phyloP scores from a whole-genome alignment of 2,888 invertebrate genomes.

The Drosophila siamana region DNA sequence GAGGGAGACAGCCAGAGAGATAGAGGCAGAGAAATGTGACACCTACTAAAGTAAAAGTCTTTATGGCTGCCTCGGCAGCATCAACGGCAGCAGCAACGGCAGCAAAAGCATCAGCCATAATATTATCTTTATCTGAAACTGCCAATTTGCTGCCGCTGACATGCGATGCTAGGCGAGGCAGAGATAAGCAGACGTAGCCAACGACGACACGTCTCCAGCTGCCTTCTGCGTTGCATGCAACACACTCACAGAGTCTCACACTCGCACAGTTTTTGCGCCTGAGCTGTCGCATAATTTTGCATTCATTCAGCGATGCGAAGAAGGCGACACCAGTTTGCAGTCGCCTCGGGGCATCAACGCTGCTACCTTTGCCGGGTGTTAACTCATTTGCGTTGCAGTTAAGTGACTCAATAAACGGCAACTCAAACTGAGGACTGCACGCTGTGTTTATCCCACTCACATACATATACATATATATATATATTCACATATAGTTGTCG shows the following conservation, averaged over 20 bases:
- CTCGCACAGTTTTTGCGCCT: slow-evolving; percentile 43
- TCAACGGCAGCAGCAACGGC: slow-evolving; percentile 14
- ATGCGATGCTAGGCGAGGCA: slow-evolving; percentile 51
- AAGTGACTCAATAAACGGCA: slow-evolving; percentile 79
- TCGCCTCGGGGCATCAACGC: slow-evolving; percentile 28
- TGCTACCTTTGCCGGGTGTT: slow-evolving; percentile 68
- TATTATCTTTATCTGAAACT: slow-evolving; percentile 79
- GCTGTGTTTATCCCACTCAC: slow-evolving; percentile 50
- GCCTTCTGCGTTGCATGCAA: background rate
- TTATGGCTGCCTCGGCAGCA: slow-evolving; percentile 48
- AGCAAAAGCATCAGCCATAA: slow-evolving; percentile 63
- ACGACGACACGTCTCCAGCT: slow-evolving; percentile 24
- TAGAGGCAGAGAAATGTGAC: slow-evolving; percentile 66
- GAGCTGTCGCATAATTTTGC: slow-evolving; percentile 75
- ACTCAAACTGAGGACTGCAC: slow-evolving; percentile 71
- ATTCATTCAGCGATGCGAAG: slow-evolving; percentile 40
- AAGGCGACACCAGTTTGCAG: background rate
- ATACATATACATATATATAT: background rate
- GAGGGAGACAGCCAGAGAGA: background rate
- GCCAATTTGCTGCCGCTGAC: slow-evolving; percentile 76
- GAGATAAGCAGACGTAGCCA: slow-evolving; percentile 52
- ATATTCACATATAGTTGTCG: slow-evolving; percentile 13
- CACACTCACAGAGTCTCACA: slow-evolving; percentile 11
- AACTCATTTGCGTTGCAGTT: slow-evolving; percentile 76
- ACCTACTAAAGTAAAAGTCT: slow-evolving; percentile 73